Evolutionary conservation across 92 coral and sea anemone species (phyloP).

Genomic region (Parazoanthus darwini): DNA sequence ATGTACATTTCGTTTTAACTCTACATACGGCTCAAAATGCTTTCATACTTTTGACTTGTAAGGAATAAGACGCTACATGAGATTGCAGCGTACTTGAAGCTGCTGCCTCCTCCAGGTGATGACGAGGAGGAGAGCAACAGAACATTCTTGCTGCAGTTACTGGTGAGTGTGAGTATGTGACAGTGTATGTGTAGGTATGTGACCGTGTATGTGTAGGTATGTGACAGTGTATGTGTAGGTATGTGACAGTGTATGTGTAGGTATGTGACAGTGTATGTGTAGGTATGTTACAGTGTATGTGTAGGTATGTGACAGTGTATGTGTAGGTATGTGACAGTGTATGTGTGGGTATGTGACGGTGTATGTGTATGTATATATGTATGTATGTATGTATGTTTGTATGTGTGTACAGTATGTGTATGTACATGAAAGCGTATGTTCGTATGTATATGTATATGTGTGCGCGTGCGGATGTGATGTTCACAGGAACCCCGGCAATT

Average conservation of each 20-base stretch:
- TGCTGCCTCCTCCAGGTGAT: constrained; percentile 78
- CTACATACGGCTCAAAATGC: neutral
- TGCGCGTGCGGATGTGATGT: neutral
- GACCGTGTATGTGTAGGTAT: too few relatives aligned
- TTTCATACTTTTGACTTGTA: neutral
- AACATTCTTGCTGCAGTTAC: constrained; percentile 83
- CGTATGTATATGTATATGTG: constrained; percentile 30
- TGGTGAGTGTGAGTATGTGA: constrained; percentile 53
- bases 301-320: too few relatives aligned
- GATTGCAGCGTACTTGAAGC: constrained; percentile 88
- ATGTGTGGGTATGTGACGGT: too few relatives aligned
- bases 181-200: neutral
- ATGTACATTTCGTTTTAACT: too few relatives aligned
- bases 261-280: too few relatives aligned
- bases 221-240: too few relatives aligned
- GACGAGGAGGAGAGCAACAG: constrained; percentile 70
- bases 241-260: too few relatives aligned
- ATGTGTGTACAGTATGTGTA: neutral
- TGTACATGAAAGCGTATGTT: too few relatives aligned
- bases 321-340: neutral
- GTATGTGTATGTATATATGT: too few relatives aligned
- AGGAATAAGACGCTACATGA: constrained; percentile 87
- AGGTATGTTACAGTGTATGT: too few relatives aligned
- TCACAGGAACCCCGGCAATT: neutral
- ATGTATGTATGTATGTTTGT: neutral